Percentiles rank a stretch among this genome's conserved stretches.
Evolutionary conservation across 2,888 invertebrate species (phyloP).

Genomic region (Ernsta delagoae): DNA sequence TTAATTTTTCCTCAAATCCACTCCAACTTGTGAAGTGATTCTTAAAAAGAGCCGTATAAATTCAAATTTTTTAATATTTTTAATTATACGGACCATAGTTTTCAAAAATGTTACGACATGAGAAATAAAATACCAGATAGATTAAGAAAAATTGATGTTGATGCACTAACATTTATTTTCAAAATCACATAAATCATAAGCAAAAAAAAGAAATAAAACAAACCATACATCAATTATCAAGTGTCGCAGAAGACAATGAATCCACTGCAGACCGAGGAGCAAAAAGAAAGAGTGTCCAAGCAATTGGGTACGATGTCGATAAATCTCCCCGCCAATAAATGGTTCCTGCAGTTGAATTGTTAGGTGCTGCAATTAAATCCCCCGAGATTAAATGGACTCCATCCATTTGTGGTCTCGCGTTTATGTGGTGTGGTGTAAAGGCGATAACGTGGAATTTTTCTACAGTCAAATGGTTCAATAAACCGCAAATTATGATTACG

Average conservation of each 20-base stretch:
- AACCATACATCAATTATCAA: slow-evolving; percentile 20
- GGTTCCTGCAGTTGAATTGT: slow-evolving; percentile 64
- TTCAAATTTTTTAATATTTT: too few species aligned
- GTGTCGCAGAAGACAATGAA: slow-evolving; percentile 31
- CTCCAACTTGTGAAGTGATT: too few species aligned
- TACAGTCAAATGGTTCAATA: neutral
- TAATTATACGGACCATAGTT: too few species aligned
- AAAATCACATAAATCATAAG: too few species aligned
- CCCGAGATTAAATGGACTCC: slow-evolving; percentile 77
- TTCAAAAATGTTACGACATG: too few species aligned
- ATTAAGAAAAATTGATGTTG: too few species aligned
- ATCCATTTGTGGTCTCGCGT: slow-evolving; percentile 73
- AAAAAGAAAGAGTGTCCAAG: slow-evolving; percentile 37
- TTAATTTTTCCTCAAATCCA: too few species aligned
- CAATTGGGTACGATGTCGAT: slow-evolving; percentile 50
- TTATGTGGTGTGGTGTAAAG: slow-evolving; percentile 49
- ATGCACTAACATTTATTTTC: too few species aligned
- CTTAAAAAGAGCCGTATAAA: too few species aligned
- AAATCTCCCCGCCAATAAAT: slow-evolving; percentile 75
- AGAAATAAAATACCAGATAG: too few species aligned
- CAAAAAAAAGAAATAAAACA: neutral
- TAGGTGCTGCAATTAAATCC: slow-evolving; percentile 80
- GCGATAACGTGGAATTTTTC: neutral
- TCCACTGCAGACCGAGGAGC: slow-evolving; percentile 25
- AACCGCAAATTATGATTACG: neutral